Base-by-base conservation (phyloP, 2,888 invertebrate species). In the Leptopilina drosophilae region DNA sequence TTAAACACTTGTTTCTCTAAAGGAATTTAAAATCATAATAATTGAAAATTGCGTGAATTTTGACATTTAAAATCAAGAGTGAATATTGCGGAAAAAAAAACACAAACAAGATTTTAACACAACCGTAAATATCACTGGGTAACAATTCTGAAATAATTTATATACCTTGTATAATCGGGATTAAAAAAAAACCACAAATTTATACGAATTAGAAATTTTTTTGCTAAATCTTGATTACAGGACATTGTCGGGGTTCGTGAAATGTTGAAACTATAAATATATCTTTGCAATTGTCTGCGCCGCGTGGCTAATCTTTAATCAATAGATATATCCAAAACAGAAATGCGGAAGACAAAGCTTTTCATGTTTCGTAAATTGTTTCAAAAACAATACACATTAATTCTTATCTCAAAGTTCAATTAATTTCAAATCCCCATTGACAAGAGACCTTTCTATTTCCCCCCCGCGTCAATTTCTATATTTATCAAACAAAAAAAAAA, bases 261-360 rank as follows among this genome's bases (percentile, higher is more conserved):
- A 49, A 46, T 69, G 14, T 26, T 20, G 12, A 9, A 1, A 5
- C 12, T 26, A 53, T 20, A 53, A 49, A 49, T 69, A 15, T 67
- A 46, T 20, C 46, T 67, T 12, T 46, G 46, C 49, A 49, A 67
- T n/a, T 67, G 12, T 15, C 40, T 42, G 42, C 5, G 15, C 15
- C 67, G 49, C 67, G 67, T 67, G 20, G 8, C 20, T 69, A 69
- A 69, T 69, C 67, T 49, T 69, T 69, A 49, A 67, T 67, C 26
- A 49, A 67, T 49, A 67, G 20, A 6, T 20, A 49, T 49, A 6
- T 20, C 67, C 26, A 8, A 49, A 69, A 69, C 67, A 69, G 46
- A 20, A 69, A 69, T 49, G 62, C 20, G 46, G 67, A 26, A 67
- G 46, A 49, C 49, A 49, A 67, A 67, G 67, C 67, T 69, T 20